A percentile compares a stretch with the other conserved stretches of the same genome.
Conservation (phyloP, 1,140 invertebrate genomes). For the honey bee (Apis mellifera) region DNA sequence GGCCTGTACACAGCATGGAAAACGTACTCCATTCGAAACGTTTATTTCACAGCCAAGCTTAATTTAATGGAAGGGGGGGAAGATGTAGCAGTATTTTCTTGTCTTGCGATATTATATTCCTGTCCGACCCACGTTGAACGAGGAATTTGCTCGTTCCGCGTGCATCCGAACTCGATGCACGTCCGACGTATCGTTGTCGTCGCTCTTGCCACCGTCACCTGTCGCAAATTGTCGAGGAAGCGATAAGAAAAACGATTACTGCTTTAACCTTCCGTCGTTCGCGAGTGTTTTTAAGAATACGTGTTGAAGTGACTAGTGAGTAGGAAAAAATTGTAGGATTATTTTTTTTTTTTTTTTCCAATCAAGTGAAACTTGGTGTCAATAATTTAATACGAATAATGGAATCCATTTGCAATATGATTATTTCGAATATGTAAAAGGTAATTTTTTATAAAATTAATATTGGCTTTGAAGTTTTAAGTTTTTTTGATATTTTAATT, state of each 20-base stretch:
- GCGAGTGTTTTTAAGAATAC: no score
- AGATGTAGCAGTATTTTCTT: conserved; percentile 44
- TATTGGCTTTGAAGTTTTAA: no score
- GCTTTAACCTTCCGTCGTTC: not conserved
- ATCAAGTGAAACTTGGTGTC: no score
- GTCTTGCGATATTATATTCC: conserved; percentile 46
- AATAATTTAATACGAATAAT: no score
- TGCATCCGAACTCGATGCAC: not conserved
- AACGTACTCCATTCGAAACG: conserved; percentile 25
- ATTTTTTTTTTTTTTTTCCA: no score
- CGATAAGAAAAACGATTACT: not conserved
- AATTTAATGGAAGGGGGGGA: conserved; percentile 34
- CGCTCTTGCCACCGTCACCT: not conserved
- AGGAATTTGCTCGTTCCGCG: not conserved
- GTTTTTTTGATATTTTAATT: no score
- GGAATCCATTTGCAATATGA: no score
- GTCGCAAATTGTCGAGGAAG: not conserved
- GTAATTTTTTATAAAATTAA: no score
- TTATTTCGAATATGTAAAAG: no score
- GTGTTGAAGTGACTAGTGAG: no score
- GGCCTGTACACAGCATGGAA: not conserved
- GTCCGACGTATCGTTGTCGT: not conserved
- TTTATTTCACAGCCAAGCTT: conserved; percentile 53
- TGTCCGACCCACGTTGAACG: not conserved
- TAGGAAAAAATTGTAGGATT: no score